Percentiles rank a stretch among this genome's conserved stretches.
phyloP scores from a whole-genome alignment of 30 jellyfish, hydroid and myxozoan genomes.

The Clytia hemisphaerica region DNA sequence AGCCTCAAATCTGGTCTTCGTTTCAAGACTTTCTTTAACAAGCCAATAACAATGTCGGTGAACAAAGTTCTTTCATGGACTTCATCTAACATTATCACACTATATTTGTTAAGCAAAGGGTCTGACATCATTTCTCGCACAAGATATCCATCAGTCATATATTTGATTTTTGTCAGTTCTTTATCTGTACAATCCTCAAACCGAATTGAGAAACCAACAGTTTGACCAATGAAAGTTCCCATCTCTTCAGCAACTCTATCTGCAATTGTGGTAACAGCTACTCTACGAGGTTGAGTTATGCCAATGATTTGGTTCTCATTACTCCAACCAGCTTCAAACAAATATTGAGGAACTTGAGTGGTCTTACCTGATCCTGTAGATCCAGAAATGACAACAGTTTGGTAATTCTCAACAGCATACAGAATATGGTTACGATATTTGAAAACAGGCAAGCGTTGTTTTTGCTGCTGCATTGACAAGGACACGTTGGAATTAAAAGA shows the following conservation, averaged over 20 bases:
- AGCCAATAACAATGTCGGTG: conserved; percentile 85
- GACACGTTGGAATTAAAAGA: conserved; percentile 72
- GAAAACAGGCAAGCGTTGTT: conserved; percentile 90
- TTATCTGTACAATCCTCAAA: conserved; percentile 86
- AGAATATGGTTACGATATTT: conserved; percentile 76
- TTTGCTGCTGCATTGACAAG: conserved; percentile 82
- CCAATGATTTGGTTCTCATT: conserved; percentile 59
- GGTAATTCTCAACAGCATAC: conserved; percentile 76
- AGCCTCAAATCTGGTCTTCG: conserved; percentile 72
- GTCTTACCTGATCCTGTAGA: conserved; percentile 99
- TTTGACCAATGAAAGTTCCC: conserved; percentile 80
- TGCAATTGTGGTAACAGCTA: conserved; percentile 93
- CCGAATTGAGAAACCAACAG: conserved; percentile 85
- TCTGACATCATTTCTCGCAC: conserved; percentile 97
- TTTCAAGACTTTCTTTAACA: conserved; percentile 73
- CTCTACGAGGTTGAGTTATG: conserved; percentile 95
- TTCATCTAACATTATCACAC: conserved; percentile 82
- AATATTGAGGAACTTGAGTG: conserved; percentile 83
- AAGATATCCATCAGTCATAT: conserved; percentile 91
- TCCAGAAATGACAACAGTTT: conserved; percentile 88
- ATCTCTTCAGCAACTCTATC: conserved; percentile 95
- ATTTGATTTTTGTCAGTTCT: conserved; percentile 67
- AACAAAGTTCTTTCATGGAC: conserved; percentile 88
- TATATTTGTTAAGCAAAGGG: conserved; percentile 82
- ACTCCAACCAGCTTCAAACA: conserved; percentile 96